Base-by-base conservation (phyloP, 2,797 vertebrate genomes). In the Anolis apletophallus region DNA sequence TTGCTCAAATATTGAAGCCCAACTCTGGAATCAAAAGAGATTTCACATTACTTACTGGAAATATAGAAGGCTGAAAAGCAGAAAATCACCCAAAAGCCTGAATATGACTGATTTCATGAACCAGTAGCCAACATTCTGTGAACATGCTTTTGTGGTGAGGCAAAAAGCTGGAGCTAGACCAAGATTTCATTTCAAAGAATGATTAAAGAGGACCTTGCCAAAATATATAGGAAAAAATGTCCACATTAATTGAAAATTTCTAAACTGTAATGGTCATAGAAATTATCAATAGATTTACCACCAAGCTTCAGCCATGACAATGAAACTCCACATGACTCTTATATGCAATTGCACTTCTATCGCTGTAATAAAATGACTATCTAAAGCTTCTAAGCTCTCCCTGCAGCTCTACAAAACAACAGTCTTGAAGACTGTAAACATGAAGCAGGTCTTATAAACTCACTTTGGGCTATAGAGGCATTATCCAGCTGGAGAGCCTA, bases 41-140 rank as follows among this genome's bases (percentile, higher is more conserved):
- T 46, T 71, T 89, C 77, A 87, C 36, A 86, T 71, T n/a, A 93
- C 84, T 83, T 86, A 85, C 3, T 83, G 77, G 23, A 64, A 86
- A 3, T 16, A 85, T 81, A 1, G 40, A 92, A 90, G 57, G 14
- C 7, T 52, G 89, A 71, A 84, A 84, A 68, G 21, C 2, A 75
- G 36, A 36, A 69, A 32, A 21, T 10, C 36, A 61, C 19, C 68
- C n/a, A 55, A 64, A 72, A 80, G n/a, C 64, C 26, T 36, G 83
- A 91, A 93, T 81, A 32, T 0, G 73, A 92, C 90, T 81, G n/a
- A 61, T 34, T 68, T 85, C 50, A 68, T 91, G 64, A 88, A 92
- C 55, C 36, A 34, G 54, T 14, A 36, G 55, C 74, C 16, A 83
- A 85, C 12, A 82, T 13, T 26, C 36, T 85, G 50, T 1, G 50